These are phyloP conservation scores for Suillia variegata DNA, from an alignment of 2,888 invertebrate genomes.

Conservation along the genomic window DNA sequence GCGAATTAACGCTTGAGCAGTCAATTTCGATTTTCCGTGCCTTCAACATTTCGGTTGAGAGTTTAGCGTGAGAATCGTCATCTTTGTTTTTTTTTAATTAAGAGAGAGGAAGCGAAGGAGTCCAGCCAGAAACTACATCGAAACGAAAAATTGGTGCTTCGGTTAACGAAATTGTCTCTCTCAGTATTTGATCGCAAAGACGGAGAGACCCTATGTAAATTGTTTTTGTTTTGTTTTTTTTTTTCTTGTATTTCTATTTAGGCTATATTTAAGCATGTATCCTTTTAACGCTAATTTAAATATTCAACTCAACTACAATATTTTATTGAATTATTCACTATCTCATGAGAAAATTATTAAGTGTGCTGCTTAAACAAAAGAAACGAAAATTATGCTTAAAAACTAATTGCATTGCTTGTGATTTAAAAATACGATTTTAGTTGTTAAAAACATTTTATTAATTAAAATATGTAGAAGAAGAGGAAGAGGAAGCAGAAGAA, in stretches of 20 bases:
- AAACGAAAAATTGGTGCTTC: no score
- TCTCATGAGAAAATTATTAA: slow-evolving; percentile 3
- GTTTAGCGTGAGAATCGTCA: slow-evolving; percentile 28
- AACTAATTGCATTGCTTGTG: slow-evolving; percentile 28
- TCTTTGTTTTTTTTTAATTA: no score
- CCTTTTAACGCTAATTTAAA: not conserved
- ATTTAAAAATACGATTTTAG: slow-evolving; percentile 28
- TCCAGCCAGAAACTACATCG: no score
- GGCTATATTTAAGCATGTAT: not conserved
- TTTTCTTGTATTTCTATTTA: no score
- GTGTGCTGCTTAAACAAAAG: no score
- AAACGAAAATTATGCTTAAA: slow-evolving; percentile 12
- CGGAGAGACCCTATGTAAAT: not conserved
- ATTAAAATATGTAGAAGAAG: no score
- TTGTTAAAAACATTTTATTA: slow-evolving; percentile 4
- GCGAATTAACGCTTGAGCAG: no score
- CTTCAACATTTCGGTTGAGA: slow-evolving; percentile 28
- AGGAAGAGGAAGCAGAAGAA: no score
- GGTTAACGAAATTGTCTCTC: not conserved
- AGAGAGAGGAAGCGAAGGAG: no score
- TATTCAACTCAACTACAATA: not conserved
- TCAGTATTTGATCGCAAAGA: not conserved
- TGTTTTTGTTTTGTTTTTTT: no score
- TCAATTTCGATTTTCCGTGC: slow-evolving; percentile 31
- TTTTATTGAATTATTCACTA: not conserved